Base-by-base conservation (phyloP, 2,797 vertebrate species). In the Anguilla megastoma region DNA sequence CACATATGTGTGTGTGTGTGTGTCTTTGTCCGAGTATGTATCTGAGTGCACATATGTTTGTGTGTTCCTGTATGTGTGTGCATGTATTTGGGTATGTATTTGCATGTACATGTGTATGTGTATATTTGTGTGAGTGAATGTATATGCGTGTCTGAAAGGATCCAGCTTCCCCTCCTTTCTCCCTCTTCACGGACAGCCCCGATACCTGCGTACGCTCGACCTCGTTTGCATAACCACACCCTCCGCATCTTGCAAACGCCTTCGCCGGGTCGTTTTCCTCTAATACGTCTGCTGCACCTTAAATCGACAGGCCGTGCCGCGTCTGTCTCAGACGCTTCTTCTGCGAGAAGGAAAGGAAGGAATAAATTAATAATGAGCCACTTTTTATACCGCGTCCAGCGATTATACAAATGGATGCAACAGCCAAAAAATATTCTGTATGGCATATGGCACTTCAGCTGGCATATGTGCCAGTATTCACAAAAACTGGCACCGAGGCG, bases 381-480 rank as follows among this genome's bases (percentile, higher is more conserved):
- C 95, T 96, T 96, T 79, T 96, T 95, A 95, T 95, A 95, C 92
- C 88, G 92, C 93, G 95, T 96, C 95, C 95, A 96, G 94, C 90
- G 96, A 97, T 96, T 94, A 95, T 96, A 97, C 97, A 96, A 97
- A 97, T 97, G 97, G 96, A 97, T 97, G 97, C 97, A 97, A 97
- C 96, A 96, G 97, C 97, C 97, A 98, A 96, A 97, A 96, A 96
- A 97, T 96, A 96, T 98, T 98, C 97, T 97, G 96, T 95, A 97
- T 91, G 97, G 97, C 98, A 99, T 99, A 99, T 99, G 98, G 98
- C 97, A 97, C 98, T 98, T 98, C 97, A 97, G 97, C 97, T 97
- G 98, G 97, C 98, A 99, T 99, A 99, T 99, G 98, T 96, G 97
- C 97, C 97, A 97, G 97, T 98, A 98, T 99, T 98, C 98, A 98